Base-by-base conservation (phyloP, 92 coral and sea anemone species). In the Paramuricea clavata region DNA sequence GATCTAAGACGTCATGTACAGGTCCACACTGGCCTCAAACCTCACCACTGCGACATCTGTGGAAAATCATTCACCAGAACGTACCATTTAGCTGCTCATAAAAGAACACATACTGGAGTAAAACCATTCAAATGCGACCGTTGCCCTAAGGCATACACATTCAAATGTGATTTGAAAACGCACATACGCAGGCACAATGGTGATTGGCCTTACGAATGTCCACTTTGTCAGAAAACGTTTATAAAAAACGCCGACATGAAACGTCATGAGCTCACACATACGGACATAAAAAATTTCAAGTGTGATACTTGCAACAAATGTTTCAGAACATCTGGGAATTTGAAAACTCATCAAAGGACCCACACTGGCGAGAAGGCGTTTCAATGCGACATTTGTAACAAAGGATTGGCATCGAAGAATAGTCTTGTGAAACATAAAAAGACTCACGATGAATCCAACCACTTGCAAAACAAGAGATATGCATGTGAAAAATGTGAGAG, bases 321-420 rank as follows among this genome's bases (percentile, higher is more conserved):
- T 50, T 83, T 83, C 12, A 54, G 69, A 6, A 10, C 1, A n/a
- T 31, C 28, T 25, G 26, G 26, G 0, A 33, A 33, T 28, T 36
- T 83, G 1, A 49, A 72, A 60, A 73, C 16, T 21, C 84, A 85
- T 52, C 0, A 13, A 10, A 83, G 12, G 23, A 30, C 54, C 25
- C 82, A 72, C 54, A 42, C n/a, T 10, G 56, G 74, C n/a, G 27
- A 61, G 23, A 76, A 76, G 2, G 0, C 85, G 1, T 59, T 54
- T 26, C 3, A 41, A 19, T 86, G 89, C 57, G 27, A 77, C 31
- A 17, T 60, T 12, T 86, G 89, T 22, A 49, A 74, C 47, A 86
- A 39, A 17, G 49, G 62, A 36, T 77, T 86, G 11, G 41, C 9
- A 16, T 17, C 23, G 30, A n/a, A 32, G 1, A 13, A 22, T 15